A percentile compares a stretch with the other conserved stretches of the same genome.
Evolutionary conservation across 2,113 vertebrate genomes (phyloP).

Genomic region (Eubucco bourcierii): DNA sequence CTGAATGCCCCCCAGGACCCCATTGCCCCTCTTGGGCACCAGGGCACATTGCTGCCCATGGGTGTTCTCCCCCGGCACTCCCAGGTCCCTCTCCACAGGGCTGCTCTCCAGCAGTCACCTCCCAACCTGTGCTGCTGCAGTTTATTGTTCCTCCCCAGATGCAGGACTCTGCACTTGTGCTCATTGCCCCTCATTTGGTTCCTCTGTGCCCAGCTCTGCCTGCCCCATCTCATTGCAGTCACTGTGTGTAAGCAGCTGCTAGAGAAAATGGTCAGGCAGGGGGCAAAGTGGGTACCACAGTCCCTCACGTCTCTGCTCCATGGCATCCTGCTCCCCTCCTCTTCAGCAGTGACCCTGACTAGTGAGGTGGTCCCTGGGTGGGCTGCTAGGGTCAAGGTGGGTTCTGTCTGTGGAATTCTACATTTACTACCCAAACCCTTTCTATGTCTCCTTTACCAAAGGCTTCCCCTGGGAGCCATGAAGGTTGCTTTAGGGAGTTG

Average conservation of each 20-base stretch:
- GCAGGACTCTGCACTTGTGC: too few relatives aligned
- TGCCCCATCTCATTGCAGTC: not conserved
- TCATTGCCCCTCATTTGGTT: too few relatives aligned
- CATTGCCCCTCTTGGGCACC: too few relatives aligned
- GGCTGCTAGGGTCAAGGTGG: not conserved
- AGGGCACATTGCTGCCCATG: too few relatives aligned
- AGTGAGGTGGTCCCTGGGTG: not conserved
- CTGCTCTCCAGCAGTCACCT: too few relatives aligned
- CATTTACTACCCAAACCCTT: not conserved
- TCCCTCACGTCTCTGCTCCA: not conserved
- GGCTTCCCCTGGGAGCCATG: not conserved
- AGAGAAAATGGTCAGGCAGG: not conserved
- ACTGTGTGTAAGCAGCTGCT: not conserved
- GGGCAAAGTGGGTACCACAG: not conserved
- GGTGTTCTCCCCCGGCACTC: too few relatives aligned
- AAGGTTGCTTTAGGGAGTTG: not conserved
- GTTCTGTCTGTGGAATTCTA: not conserved
- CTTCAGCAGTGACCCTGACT: not conserved
- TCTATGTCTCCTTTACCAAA: not conserved
- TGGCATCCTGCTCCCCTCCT: not conserved
- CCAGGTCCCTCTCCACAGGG: too few relatives aligned
- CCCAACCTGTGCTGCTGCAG: too few relatives aligned
- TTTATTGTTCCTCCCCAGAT: too few relatives aligned
- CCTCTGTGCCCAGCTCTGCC: too few relatives aligned
- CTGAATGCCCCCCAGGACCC: too few relatives aligned